Conservation (phyloP, 2,797 vertebrate species). For the Luscinia luscinia region DNA sequence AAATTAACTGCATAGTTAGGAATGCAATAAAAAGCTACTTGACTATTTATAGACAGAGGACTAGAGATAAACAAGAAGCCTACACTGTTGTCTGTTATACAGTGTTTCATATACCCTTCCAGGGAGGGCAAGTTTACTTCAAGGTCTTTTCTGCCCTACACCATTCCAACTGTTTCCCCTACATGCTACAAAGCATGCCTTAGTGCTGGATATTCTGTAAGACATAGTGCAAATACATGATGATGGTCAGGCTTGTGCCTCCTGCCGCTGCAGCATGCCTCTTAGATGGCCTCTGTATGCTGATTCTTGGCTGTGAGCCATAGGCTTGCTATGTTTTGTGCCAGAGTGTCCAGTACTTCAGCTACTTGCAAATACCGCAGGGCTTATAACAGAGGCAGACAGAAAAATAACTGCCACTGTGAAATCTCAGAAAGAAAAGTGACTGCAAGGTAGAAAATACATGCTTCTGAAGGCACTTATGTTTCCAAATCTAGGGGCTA, state of each 20-base stretch:
- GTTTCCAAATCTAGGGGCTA: background rate
- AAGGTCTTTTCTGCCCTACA: background rate
- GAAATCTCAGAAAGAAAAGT: background rate
- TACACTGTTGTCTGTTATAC: background rate
- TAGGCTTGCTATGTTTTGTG: background rate
- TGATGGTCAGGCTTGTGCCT: background rate
- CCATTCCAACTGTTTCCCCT: background rate
- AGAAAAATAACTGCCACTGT: background rate
- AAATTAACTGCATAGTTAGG: background rate
- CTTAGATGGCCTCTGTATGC: background rate
- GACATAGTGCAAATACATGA: background rate
- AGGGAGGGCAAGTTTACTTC: background rate
- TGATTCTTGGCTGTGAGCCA: background rate
- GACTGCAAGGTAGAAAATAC: background rate
- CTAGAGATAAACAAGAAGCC: background rate
- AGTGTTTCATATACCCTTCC: too few species aligned
- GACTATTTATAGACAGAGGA: background rate
- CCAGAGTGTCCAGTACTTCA: background rate
- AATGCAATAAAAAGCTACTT: background rate
- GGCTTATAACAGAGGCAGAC: background rate
- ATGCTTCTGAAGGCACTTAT: background rate
- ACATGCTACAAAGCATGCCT: background rate
- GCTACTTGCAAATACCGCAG: background rate
- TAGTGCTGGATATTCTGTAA: background rate
- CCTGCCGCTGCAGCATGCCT: background rate